phyloP scores from a whole-genome alignment of 2,888 invertebrate species.

The Mesopsocus fuscifrons region DNA sequence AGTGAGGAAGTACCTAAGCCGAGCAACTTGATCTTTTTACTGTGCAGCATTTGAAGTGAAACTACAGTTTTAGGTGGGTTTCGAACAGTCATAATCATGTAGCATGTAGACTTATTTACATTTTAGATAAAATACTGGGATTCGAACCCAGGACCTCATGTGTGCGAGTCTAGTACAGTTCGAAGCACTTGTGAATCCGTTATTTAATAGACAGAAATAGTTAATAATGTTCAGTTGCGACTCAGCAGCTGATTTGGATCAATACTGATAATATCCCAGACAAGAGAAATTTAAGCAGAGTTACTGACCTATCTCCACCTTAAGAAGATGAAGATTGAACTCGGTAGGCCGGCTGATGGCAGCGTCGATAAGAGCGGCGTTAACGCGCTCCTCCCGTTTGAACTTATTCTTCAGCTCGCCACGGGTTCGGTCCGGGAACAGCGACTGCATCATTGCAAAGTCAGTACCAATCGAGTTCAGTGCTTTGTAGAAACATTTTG shows the following conservation, averaged over 20 bases:
- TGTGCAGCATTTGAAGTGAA: too few relatives aligned
- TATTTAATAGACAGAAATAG: too few relatives aligned
- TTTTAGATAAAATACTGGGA: too few relatives aligned
- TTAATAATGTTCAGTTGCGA: too few relatives aligned
- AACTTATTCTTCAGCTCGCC: slow-evolving; percentile 80
- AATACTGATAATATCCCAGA: background rate
- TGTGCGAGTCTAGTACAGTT: background rate
- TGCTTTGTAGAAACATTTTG: slow-evolving; percentile 79
- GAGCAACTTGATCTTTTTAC: too few relatives aligned
- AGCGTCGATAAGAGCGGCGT: slow-evolving; percentile 51
- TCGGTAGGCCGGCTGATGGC: slow-evolving; percentile 48
- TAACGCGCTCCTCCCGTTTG: slow-evolving; percentile 72
- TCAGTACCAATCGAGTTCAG: slow-evolving; percentile 81
- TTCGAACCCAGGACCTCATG: background rate
- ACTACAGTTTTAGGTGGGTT: too few relatives aligned
- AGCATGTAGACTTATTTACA: too few relatives aligned
- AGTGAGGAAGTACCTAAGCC: too few relatives aligned
- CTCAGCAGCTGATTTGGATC: too few relatives aligned
- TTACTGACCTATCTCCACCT: slow-evolving; percentile 31
- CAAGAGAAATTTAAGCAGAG: background rate
- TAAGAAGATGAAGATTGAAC: slow-evolving; percentile 43
- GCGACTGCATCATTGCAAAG: slow-evolving; percentile 69
- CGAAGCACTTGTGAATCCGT: too few relatives aligned
- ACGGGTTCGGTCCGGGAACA: slow-evolving; percentile 62
- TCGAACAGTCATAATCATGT: too few relatives aligned